phyloP scores from a whole-genome alignment of 2,888 invertebrate species.

The Rotaria macrura region DNA sequence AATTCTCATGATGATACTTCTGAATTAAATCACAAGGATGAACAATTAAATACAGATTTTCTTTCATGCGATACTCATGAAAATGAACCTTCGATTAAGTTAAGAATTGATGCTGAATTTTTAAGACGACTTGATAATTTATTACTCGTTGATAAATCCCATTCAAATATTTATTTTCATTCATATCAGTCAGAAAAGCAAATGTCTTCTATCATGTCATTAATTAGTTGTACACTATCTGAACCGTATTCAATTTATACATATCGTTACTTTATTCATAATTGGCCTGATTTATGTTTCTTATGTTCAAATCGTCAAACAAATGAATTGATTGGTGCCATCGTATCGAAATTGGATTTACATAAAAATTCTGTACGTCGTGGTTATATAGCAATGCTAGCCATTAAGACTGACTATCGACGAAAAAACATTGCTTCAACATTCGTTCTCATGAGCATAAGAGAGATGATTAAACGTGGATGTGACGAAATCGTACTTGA shows the following conservation, averaged over 20 bases:
- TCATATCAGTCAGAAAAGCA: conserved; percentile 21
- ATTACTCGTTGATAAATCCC: background rate
- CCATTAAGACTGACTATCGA: conserved; percentile 61
- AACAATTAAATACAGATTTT: background rate
- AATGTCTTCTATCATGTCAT: conserved; percentile 67
- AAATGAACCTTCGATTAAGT: background rate
- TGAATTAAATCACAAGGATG: background rate
- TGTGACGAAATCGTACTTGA: conserved; percentile 74
- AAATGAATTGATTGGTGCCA: conserved; percentile 82
- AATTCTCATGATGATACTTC: background rate
- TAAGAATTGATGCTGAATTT: background rate
- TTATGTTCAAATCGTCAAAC: conserved; percentile 57
- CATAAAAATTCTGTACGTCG: conserved; percentile 52
- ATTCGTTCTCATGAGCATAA: conserved; percentile 58
- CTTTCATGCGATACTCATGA: background rate
- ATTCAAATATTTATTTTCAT: background rate
- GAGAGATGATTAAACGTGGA: conserved; percentile 81
- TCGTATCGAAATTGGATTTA: conserved; percentile 93
- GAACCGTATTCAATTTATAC: conserved; percentile 99
- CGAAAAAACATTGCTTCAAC: conserved; percentile 50
- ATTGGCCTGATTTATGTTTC: conserved; percentile 98
- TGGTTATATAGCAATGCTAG: conserved; percentile 98
- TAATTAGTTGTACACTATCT: conserved; percentile 94
- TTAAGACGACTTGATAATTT: background rate
- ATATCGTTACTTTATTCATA: conserved; percentile 98